Conservation (phyloP, 2,888 invertebrate species). For the Spisula subtruncata region DNA sequence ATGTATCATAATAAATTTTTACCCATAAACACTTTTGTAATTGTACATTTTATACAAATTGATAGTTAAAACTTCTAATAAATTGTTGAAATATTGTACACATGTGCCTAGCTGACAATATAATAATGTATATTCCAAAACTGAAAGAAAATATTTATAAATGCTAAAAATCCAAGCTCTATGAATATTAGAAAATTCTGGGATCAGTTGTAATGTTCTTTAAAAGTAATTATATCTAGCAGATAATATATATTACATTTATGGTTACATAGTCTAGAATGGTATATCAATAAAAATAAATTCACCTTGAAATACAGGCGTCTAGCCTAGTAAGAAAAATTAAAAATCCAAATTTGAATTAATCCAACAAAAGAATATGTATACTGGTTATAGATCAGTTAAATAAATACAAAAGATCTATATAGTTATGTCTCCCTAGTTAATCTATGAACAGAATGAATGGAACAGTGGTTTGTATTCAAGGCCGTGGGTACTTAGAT, state of each 20-base stretch:
- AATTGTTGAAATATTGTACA: too few relatives aligned
- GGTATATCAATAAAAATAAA: neutral
- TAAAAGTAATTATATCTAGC: neutral
- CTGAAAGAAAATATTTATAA: too few relatives aligned
- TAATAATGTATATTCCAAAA: too few relatives aligned
- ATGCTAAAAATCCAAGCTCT: too few relatives aligned
- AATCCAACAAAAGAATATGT: conserved; percentile 5
- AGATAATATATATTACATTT: neutral
- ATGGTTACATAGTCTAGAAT: neutral
- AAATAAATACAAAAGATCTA: neutral
- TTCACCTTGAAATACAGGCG: neutral
- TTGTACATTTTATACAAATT: too few relatives aligned
- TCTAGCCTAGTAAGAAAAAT: conserved; percentile 1
- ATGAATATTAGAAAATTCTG: too few relatives aligned
- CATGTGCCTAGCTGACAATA: too few relatives aligned
- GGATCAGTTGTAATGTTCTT: neutral
- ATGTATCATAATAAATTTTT: too few relatives aligned
- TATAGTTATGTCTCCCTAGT: conserved; percentile 33
- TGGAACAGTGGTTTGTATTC: conserved; percentile 77
- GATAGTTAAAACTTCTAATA: too few relatives aligned
- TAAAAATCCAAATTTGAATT: neutral
- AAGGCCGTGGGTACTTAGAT: conserved; percentile 77
- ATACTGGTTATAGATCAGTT: neutral
- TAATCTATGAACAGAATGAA: conserved; percentile 63
- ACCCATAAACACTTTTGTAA: too few relatives aligned